Conservation (phyloP, 2,888 invertebrate genomes). For the Epistrophella euchroma region DNA sequence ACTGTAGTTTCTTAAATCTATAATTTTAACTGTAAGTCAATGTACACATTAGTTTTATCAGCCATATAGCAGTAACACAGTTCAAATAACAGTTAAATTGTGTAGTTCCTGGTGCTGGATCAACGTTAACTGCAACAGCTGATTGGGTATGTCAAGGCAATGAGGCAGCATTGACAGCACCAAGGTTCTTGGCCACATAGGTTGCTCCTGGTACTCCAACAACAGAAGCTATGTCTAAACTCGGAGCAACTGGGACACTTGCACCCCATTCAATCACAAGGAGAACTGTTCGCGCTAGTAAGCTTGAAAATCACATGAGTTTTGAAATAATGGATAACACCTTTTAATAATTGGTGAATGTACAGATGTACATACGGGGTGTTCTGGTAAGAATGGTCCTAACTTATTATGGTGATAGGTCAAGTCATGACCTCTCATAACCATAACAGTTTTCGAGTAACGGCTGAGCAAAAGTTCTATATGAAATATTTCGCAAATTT, state of each 20-base stretch:
- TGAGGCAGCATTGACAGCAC: conserved; percentile 81
- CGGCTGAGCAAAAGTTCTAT: no score
- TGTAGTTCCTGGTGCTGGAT: conserved; percentile 80
- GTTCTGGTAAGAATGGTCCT: no score
- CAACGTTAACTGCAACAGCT: conserved; percentile 80
- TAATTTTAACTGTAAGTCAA: neutral
- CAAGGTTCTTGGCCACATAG: conserved; percentile 81
- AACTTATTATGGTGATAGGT: no score
- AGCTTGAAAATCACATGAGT: no score
- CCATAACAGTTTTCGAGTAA: no score
- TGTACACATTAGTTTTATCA: neutral
- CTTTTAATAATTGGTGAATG: no score
- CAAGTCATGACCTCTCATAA: no score
- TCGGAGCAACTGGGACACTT: conserved; percentile 35
- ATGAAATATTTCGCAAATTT: no score
- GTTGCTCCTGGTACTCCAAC: conserved; percentile 78
- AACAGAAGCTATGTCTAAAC: conserved; percentile 50
- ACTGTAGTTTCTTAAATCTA: neutral
- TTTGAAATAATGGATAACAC: no score
- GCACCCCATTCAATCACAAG: conserved; percentile 45
- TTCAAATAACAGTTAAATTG: conserved; percentile 2
- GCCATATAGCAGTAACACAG: neutral
- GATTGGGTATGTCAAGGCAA: conserved; percentile 80
- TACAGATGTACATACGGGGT: no score
- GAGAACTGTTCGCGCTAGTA: no score